A percentile compares a stretch with the other conserved stretches of the same genome.
Conservation (phyloP, 92 coral and sea anemone species). For the Plumapathes pennacea region DNA sequence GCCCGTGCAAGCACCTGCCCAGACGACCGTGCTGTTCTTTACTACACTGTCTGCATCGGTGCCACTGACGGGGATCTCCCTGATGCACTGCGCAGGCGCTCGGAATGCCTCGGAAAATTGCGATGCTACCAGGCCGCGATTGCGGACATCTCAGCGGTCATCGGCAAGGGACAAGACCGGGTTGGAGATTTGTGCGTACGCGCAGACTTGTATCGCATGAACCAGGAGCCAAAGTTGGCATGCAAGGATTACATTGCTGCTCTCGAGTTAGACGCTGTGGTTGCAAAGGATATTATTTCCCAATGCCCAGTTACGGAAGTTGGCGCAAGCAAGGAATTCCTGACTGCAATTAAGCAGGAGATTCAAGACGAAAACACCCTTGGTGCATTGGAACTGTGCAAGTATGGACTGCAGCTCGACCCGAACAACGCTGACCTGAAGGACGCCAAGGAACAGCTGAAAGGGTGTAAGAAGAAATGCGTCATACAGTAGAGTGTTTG, state of each 20-base stretch:
- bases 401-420: conserved; percentile 65
- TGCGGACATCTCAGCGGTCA: conserved; percentile 78
- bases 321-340: conserved; percentile 37
- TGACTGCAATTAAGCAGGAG: conserved; percentile 47
- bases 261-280: conserved; percentile 68
- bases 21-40: conserved; percentile 71
- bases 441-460: conserved; percentile 59
- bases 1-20: conserved; percentile 37
- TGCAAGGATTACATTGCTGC: conserved; percentile 71
- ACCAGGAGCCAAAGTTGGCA: conserved; percentile 61
- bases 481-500: conserved; percentile 70
- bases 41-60: conserved; percentile 58
- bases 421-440: conserved; percentile 61
- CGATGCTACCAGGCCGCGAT: conserved; percentile 64
- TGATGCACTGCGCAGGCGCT: conserved; percentile 87
- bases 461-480: conserved; percentile 67
- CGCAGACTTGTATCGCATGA: conserved; percentile 68
- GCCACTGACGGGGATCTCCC: conserved; percentile 59
- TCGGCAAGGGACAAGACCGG: conserved; percentile 53
- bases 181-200: conserved; percentile 83
- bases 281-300: conserved; percentile 64
- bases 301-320: conserved; percentile 69
- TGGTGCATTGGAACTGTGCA: conserved; percentile 57
- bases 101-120: conserved; percentile 70
- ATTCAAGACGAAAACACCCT: conserved; percentile 50